A percentile compares a stretch with the other conserved stretches of the same genome.
phyloP scores from a whole-genome alignment of 2,797 vertebrate genomes.

The Enteromius treurensis region DNA sequence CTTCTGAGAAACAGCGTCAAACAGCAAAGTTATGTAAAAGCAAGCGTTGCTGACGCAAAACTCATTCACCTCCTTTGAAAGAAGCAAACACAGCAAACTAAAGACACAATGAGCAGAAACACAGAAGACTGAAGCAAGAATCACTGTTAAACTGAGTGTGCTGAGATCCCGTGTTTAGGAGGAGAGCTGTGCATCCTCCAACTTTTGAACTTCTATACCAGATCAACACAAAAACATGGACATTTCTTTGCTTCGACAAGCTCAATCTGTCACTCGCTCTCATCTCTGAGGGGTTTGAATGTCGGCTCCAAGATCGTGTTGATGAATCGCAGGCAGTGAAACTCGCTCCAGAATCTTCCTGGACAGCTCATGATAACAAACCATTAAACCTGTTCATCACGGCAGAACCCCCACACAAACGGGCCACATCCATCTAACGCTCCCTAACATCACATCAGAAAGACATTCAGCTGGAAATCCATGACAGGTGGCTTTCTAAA shows the following conservation, averaged over 20 bases:
- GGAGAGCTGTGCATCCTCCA: background rate
- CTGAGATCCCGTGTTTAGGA: background rate
- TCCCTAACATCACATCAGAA: background rate
- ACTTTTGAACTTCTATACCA: conserved; percentile 3
- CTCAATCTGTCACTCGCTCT: conserved; percentile 18
- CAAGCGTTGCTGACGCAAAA: conserved; percentile 64
- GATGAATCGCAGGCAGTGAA: conserved; percentile 20
- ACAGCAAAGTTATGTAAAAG: conserved; percentile 65
- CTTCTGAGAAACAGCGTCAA: conserved; percentile 68
- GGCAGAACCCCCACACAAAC: conserved; percentile 1
- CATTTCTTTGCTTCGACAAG: background rate
- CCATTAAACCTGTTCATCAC: conserved; percentile 50
- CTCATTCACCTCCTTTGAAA: conserved; percentile 50
- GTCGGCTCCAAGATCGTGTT: conserved; percentile 4
- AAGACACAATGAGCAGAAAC: conserved; percentile 46
- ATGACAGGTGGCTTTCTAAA: background rate
- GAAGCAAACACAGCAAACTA: conserved; percentile 12
- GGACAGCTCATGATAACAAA: conserved; percentile 28
- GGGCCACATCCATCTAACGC: conserved; percentile 40
- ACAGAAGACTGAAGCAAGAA: background rate
- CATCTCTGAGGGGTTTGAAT: conserved; percentile 25
- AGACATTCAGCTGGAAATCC: background rate
- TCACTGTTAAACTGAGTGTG: background rate
- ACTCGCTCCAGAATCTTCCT: background rate
- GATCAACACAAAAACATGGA: background rate